Percentiles rank a stretch among this genome's conserved stretches.
Evolutionary conservation across 2,113 vertebrate genomes (phyloP).

Genomic region (Caranx ignobilis): DNA sequence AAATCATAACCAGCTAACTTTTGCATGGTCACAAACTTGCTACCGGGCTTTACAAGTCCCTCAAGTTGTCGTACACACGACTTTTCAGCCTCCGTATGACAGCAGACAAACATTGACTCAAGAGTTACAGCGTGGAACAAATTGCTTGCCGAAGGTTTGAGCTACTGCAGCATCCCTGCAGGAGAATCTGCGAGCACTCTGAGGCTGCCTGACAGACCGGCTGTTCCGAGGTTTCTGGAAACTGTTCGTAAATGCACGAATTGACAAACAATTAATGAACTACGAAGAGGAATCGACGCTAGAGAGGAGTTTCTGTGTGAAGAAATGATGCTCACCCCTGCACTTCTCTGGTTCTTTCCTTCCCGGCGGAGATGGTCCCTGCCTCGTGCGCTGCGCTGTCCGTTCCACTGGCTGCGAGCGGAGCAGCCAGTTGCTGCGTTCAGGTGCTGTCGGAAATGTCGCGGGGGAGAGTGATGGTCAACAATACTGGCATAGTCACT

Average conservation of each 20-base stretch:
- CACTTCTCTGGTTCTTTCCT: slow-evolving; percentile 43
- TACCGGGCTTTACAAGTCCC: background rate
- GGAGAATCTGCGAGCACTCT: slow-evolving; percentile 35
- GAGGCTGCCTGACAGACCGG: slow-evolving; percentile 10
- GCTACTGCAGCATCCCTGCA: slow-evolving; percentile 72
- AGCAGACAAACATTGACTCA: background rate
- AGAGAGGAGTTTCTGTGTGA: background rate
- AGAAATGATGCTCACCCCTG: slow-evolving; percentile 60
- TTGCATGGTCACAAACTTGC: background rate
- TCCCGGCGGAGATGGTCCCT: slow-evolving; percentile 51
- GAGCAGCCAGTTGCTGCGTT: slow-evolving; percentile 63
- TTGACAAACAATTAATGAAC: background rate
- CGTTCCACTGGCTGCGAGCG: slow-evolving; percentile 58
- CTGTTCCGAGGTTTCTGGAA: slow-evolving; percentile 38
- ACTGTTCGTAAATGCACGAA: slow-evolving; percentile 3
- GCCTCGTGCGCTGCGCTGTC: slow-evolving; percentile 48
- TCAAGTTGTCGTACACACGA: background rate
- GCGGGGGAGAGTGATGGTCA: background rate
- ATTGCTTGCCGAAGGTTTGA: slow-evolving; percentile 33
- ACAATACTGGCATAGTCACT: background rate
- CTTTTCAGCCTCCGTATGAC: background rate
- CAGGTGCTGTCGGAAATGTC: slow-evolving; percentile 6
- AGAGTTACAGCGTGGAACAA: slow-evolving; percentile 35
- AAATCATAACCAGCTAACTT: slow-evolving; percentile 23
- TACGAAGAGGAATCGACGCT: no score